Percentiles rank a stretch among this genome's conserved stretches.
These are phyloP conservation scores for Diglossa cyanea DNA, from an alignment of 2,797 vertebrate genomes.

Conservation along the genomic window DNA sequence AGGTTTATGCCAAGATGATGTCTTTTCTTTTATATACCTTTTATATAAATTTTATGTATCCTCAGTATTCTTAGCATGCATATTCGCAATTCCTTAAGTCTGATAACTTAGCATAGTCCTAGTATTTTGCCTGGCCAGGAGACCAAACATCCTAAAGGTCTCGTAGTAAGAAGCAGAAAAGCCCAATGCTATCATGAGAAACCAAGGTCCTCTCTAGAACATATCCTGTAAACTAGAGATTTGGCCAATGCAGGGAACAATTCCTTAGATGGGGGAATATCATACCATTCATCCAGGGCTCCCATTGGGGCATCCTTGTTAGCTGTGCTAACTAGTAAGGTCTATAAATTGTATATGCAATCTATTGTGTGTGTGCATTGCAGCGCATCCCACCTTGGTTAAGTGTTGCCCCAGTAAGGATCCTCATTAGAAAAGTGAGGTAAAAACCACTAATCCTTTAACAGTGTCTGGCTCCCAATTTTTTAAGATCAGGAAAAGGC, in stretches of 20 bases:
- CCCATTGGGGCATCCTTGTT: too few species aligned
- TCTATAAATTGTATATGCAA: background rate
- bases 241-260: background rate
- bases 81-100: background rate
- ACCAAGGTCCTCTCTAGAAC: too few species aligned
- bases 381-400: accelerated
- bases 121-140: background rate
- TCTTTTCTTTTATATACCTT: background rate
- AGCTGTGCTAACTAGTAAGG: background rate
- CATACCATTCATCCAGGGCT: background rate
- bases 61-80: background rate
- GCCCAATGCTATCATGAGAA: background rate
- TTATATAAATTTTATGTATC: background rate
- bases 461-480: background rate
- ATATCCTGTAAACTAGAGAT: background rate
- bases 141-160: background rate
- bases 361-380: background rate
- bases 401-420: background rate
- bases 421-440: too few species aligned
- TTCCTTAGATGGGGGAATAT: too few species aligned
- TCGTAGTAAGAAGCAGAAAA: background rate
- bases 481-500: background rate
- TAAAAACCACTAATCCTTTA: too few species aligned
- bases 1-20: background rate
- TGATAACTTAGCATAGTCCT: background rate